Evolutionary conservation across 2,113 vertebrate genomes (phyloP), one percentile per base, ranked within the genome.

Genomic region (Uropsilus gracilis): DNA sequence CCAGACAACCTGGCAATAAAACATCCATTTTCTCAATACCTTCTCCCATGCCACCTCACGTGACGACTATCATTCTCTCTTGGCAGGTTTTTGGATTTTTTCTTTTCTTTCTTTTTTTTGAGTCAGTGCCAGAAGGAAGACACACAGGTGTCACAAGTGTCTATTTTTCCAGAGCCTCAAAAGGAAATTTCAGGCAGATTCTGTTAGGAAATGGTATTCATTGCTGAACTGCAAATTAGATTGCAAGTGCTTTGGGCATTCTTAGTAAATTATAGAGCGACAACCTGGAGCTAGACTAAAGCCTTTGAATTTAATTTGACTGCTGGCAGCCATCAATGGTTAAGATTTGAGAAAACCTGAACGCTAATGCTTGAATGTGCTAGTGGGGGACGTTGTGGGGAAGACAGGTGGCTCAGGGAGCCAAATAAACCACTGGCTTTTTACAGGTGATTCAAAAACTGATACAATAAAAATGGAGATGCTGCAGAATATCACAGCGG

Each of bases 251-350:
- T 97, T 93, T 90, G 93, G 97, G 92, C 94, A 94, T 94, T 97
- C 81, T 97, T 95, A 91, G 95, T 95, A 97, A 97, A 94, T 97
- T 89, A 97, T 87, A 96, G 32, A 83, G 95, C 95, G 95, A 90
- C 97, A 91, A 94, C 69, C 72, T 90, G 85, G 93, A 96, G 84
- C 94, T 92, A 82, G 83, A 94, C 94, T 92, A 97, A 97, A 96
- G 48, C 57, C 94, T 97, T 97, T 94, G 90, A 98, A 97, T 98
- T 97, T 97, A 96, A 97, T 97, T 95, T 98, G 96, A 81, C 83
- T 86, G 80, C 95, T 96, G 96, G 92, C 97, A 97, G 92, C 95
- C 86, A 66, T 94, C 71, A 92, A 80, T 89, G 83, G 87, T 95
- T 98, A 96, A 97, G 93, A 97, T 91, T 97, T 97, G 88, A 90